Conservation (phyloP, 2,888 invertebrate species). For the Siphlonurus alternatus region DNA sequence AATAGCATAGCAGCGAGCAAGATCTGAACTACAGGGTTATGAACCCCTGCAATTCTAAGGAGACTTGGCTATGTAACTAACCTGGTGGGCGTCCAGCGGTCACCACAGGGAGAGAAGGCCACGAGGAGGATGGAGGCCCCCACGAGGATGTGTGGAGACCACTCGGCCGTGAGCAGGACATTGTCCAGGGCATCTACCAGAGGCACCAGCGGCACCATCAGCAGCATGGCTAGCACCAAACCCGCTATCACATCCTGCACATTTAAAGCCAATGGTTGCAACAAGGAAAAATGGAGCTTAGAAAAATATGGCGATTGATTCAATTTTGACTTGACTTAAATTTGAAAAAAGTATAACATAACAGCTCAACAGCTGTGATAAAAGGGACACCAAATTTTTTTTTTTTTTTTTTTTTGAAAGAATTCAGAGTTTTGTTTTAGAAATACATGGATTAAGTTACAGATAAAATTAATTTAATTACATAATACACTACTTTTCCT, state of each 20-base stretch:
- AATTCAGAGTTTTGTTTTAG: no score
- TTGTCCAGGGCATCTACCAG: constrained; percentile 56
- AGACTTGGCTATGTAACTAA: constrained; percentile 28
- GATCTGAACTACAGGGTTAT: no score
- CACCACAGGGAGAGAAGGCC: constrained; percentile 62
- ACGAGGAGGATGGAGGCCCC: constrained; percentile 48
- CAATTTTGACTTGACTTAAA: no score
- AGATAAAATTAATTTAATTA: no score
- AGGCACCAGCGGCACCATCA: constrained; percentile 59
- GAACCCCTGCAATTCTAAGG: no score
- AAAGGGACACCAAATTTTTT: no score
- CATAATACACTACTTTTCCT: no score
- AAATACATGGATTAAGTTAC: no score
- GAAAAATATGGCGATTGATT: constrained; percentile 10
- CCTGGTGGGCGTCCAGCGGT: constrained; percentile 83
- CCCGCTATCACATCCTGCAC: constrained; percentile 72
- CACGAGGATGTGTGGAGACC: constrained; percentile 45
- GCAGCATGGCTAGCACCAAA: constrained; percentile 41
- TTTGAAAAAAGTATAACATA: no score
- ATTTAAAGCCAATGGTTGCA: constrained; percentile 1
- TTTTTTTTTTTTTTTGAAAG: no score
- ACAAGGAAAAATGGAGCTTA: constrained; percentile 5
- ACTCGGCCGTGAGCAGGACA: constrained; percentile 45
- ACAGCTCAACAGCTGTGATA: no score
- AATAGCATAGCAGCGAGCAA: no score